These are phyloP conservation scores for Sciaenops ocellatus DNA, from an alignment of 2,797 vertebrate species.

Conservation along the genomic window DNA sequence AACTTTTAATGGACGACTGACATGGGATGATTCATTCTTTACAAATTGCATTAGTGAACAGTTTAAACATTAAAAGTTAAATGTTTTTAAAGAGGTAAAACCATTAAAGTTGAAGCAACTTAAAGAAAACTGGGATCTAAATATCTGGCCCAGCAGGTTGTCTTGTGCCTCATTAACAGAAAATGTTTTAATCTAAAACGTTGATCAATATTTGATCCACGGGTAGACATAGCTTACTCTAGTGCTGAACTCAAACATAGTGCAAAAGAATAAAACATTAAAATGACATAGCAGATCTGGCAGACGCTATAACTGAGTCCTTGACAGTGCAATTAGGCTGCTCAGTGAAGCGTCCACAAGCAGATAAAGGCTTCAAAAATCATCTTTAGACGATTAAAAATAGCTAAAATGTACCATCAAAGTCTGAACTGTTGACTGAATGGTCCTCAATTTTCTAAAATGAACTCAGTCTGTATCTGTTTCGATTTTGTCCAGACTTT, in stretches of 20 bases:
- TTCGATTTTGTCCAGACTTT: background rate
- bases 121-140: background rate
- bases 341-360: background rate
- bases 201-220: background rate
- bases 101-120: background rate
- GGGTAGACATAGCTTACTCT: background rate
- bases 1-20: background rate
- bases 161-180: background rate
- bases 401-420: background rate
- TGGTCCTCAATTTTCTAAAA: background rate
- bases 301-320: background rate
- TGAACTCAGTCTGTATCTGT: background rate
- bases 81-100: background rate
- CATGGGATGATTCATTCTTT: background rate
- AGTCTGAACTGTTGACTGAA: background rate
- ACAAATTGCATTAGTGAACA: background rate
- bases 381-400: background rate
- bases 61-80: background rate
- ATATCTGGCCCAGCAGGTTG: background rate
- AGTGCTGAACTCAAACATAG: background rate
- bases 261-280: background rate
- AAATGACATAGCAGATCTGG: background rate
- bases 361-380: conserved; percentile 15
- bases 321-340: background rate
- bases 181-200: background rate